These are phyloP conservation scores for Dendrolimus houi DNA, from an alignment of 2,888 invertebrate genomes.

Conservation along the genomic window DNA sequence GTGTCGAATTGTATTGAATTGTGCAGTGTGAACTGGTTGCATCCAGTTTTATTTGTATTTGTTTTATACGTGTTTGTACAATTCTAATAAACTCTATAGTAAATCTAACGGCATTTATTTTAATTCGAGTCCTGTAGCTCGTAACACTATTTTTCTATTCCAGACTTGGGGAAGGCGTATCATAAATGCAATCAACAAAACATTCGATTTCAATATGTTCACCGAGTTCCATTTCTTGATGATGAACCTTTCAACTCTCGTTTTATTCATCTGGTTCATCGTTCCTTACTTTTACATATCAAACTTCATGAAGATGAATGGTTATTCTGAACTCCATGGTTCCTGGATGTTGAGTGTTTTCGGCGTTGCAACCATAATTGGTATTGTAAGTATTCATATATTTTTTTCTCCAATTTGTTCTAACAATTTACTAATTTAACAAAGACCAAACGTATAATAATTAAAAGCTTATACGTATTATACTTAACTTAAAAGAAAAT, in stretches of 20 bases:
- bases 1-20: no score
- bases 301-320: conserved; percentile 81
- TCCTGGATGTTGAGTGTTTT: conserved; percentile 89
- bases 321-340: conserved; percentile 81
- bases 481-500: no score
- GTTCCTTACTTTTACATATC: conserved; percentile 96
- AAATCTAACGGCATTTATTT: no score
- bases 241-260: conserved; percentile 91
- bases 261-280: conserved; percentile 95
- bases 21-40: no score
- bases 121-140: no score
- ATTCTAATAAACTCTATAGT: no score
- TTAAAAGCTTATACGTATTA: no score
- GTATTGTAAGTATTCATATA: conserved; percentile 80
- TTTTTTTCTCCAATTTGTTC: no score
- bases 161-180: conserved; percentile 85
- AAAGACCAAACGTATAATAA: no score
- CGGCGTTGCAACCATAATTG: conserved; percentile 92
- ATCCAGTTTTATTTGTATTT: no score
- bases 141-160: conserved; percentile 33
- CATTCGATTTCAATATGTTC: conserved; percentile 90
- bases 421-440: no score
- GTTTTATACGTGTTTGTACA: no score
- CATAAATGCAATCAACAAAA: conserved; percentile 80
- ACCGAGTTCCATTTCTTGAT: conserved; percentile 87